Conservation (phyloP, 2,888 invertebrate species). For the Metellina segmentata region DNA sequence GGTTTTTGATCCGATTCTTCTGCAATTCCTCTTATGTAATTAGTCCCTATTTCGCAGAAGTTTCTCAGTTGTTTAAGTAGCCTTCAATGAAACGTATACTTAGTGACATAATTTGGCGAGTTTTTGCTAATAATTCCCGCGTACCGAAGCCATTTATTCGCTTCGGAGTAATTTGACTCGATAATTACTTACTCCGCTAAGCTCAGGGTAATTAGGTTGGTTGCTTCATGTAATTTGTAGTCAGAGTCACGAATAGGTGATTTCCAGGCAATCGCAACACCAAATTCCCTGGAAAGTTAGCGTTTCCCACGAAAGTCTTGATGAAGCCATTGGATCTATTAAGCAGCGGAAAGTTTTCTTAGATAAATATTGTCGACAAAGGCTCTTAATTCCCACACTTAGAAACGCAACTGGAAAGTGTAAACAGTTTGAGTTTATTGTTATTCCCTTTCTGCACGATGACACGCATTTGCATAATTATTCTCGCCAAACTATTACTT, state of each 20-base stretch:
- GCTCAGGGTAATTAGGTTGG: slow-evolving; percentile 34
- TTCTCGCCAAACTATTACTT: neutral
- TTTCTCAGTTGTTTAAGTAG: no score
- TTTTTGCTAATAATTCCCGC: neutral
- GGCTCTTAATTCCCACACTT: slow-evolving; percentile 47
- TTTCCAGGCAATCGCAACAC: slow-evolving; percentile 34
- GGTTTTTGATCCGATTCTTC: no score
- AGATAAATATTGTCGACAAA: slow-evolving; percentile 40
- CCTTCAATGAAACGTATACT: no score
- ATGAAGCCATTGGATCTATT: slow-evolving; percentile 55
- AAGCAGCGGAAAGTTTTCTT: slow-evolving; percentile 42
- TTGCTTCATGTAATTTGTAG: slow-evolving; percentile 50
- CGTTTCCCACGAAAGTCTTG: slow-evolving; percentile 13
- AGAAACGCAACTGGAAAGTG: slow-evolving; percentile 41
- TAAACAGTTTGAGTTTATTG: slow-evolving; percentile 32
- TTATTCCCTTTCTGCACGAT: slow-evolving; percentile 14
- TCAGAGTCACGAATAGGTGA: slow-evolving; percentile 53
- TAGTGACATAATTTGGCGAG: no score
- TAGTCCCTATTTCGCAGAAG: no score
- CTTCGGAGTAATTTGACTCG: slow-evolving; percentile 17
- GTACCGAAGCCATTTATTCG: slow-evolving; percentile 8
- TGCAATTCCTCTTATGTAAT: no score
- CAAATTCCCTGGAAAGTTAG: slow-evolving; percentile 28
- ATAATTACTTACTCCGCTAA: slow-evolving; percentile 45
- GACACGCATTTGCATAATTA: slow-evolving; percentile 32